Conservation (phyloP, 2,888 invertebrate species). For the Rhamphomyia laevipes region DNA sequence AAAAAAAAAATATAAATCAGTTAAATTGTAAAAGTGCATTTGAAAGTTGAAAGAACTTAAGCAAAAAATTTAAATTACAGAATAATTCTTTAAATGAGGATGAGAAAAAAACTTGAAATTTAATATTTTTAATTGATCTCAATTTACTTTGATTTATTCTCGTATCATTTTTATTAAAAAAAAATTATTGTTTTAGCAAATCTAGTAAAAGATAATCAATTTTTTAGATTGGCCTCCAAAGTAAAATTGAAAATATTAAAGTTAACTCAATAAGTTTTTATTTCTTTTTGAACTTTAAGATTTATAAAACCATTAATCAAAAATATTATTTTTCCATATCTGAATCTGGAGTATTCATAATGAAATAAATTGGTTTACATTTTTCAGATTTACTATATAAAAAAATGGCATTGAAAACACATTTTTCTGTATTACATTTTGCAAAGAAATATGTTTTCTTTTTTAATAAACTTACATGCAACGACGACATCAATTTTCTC, state of each 20-base stretch:
- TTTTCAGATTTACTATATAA: no score
- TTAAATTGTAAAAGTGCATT: conserved; percentile 11
- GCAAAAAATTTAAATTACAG: neutral
- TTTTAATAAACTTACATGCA: conserved; percentile 66
- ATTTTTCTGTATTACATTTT: neutral
- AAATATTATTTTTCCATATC: no score
- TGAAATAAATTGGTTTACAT: no score
- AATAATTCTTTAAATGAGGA: neutral
- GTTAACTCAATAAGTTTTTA: no score
- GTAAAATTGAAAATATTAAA: no score
- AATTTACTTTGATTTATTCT: conserved; percentile 9
- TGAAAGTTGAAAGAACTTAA: conserved; percentile 12
- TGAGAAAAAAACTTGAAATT: conserved; percentile 2
- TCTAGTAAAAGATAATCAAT: no score
- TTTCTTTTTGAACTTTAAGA: no score
- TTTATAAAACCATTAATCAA: no score
- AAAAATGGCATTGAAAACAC: no score
- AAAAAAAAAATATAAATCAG: conserved; percentile 18
- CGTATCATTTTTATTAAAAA: neutral
- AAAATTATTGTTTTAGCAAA: no score
- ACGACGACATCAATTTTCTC: conserved; percentile 81
- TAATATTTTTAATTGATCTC: conserved; percentile 8
- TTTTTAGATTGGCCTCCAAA: no score
- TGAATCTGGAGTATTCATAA: no score
- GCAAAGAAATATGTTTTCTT: conserved; percentile 4